Base-by-base conservation (phyloP, 2,113 vertebrate species). In the Lamprotornis superbus region DNA sequence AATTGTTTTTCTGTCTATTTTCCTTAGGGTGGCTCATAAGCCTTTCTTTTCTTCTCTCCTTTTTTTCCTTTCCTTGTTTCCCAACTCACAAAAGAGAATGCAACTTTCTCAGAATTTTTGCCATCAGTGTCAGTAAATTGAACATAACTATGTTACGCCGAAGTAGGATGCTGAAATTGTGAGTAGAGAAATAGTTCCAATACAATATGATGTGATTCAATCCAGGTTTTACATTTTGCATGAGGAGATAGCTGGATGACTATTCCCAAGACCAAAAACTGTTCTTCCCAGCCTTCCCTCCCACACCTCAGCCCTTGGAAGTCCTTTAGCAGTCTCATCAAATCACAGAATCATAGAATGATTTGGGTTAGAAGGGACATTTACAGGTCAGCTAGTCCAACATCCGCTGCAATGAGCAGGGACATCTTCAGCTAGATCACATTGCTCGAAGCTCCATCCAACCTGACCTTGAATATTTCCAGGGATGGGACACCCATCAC, bases 1-100 rank as follows among this genome's bases (percentile, higher is more conserved):
- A 60, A 73, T 10, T 86, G 12, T 57, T 87, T 94, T 74, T 46
- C 39, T 83, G 8, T 86, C 33, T 61, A 15, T 83, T 91, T 86
- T 90, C 83, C 71, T 77, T 70, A 53, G 42, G n/a, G 39, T 83
- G 88, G 5, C 7, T 86, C 33, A 23, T 61, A 69, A 77, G 8
- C 18, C 27, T 83, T 67, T 81, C 16, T 91, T 71, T 50, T 33
- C 19, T 50, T 40, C 10, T 47, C 27, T 8, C 30, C 8, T 18
- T 67, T 19, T 33, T 28, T 2, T 1, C 1, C 1, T 14, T 14
- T 2, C 9, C 0, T 5, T 44, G 37, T 87, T 60, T 56, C 4
- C 3, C 4, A 12, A 5, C 13, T 49, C 27, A 40, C 35, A 49
- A 59, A 91, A 68, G 13, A 25, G 9, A 44, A 12, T 40, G 6